These are phyloP conservation scores for Leptarthrus brevirostris DNA, from an alignment of 2,888 invertebrate species.

Conservation along the genomic window DNA sequence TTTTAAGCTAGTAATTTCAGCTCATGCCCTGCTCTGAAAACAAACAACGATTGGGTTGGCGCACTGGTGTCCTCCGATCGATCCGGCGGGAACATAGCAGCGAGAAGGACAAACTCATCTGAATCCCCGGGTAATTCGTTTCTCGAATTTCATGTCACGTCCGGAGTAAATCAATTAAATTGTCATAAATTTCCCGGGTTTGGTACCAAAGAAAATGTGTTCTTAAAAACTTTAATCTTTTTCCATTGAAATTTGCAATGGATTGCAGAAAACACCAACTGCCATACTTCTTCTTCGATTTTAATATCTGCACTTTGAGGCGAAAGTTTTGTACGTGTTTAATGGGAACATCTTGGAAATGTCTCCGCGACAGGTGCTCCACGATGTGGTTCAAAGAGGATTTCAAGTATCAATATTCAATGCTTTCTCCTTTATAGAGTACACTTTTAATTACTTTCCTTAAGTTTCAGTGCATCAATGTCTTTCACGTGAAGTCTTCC, in stretches of 20 bases:
- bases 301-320: conserved; percentile 26
- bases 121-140: conserved; percentile 62
- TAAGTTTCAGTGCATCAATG: conserved; percentile 25
- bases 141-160: conserved; percentile 66
- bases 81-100: background rate
- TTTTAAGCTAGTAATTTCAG: conserved; percentile 44
- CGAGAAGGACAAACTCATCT: conserved; percentile 39
- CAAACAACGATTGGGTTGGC: conserved; percentile 9
- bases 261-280: background rate
- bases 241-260: background rate
- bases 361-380: conserved; percentile 15
- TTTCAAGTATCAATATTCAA: conserved; percentile 34
- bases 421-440: conserved; percentile 17
- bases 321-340: conserved; percentile 9
- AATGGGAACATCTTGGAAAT: background rate
- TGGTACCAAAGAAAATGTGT: conserved; percentile 22
- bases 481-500: conserved; percentile 20
- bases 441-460: conserved; percentile 39
- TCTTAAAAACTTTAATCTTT: conserved; percentile 36
- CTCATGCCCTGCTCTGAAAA: conserved; percentile 19
- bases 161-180: conserved; percentile 66
- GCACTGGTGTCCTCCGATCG: conserved; percentile 34
- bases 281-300: background rate
- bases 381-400: background rate
- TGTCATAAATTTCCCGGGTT: conserved; percentile 62